These are phyloP conservation scores for Formica selysi DNA, from an alignment of 1,140 invertebrate genomes.

Conservation along the genomic window DNA sequence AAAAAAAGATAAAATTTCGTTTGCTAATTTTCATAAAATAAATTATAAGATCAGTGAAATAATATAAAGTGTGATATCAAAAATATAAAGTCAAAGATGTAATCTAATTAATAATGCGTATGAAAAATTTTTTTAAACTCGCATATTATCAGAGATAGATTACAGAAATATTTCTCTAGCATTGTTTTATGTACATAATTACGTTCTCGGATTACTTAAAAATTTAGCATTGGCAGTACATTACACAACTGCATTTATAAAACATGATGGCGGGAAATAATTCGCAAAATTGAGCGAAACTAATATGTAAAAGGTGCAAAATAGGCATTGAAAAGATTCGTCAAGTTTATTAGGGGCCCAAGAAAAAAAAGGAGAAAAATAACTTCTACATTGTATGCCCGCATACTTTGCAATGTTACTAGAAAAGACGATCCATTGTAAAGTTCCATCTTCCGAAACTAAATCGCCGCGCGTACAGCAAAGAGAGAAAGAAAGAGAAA, in stretches of 20 bases:
- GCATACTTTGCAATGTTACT: conserved; percentile 62
- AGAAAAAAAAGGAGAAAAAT: conserved; percentile 1
- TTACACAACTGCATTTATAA: conserved; percentile 4
- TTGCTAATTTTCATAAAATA: neutral
- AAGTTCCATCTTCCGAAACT: conserved; percentile 63
- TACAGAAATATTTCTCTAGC: neutral
- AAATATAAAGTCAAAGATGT: neutral
- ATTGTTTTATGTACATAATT: neutral
- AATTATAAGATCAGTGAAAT: neutral
- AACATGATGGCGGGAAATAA: neutral
- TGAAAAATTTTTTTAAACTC: neutral
- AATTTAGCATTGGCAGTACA: neutral
- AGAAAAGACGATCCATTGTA: conserved; percentile 30
- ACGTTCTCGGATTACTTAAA: neutral
- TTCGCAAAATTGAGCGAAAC: neutral
- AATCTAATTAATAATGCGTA: neutral
- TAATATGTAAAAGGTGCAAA: conserved; percentile 44
- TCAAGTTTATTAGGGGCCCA: conserved; percentile 36
- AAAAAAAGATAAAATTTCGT: neutral
- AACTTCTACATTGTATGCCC: conserved; percentile 33
- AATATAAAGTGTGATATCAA: neutral
- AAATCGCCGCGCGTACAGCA: conserved; percentile 55
- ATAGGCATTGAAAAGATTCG: conserved; percentile 18
- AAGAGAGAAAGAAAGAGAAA: neutral
- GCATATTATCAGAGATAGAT: neutral